A percentile compares a stretch with the other conserved stretches of the same genome.
These are phyloP conservation scores for Protomyctophum bolini DNA, from an alignment of 2,113 vertebrate species.

Conservation along the genomic window DNA sequence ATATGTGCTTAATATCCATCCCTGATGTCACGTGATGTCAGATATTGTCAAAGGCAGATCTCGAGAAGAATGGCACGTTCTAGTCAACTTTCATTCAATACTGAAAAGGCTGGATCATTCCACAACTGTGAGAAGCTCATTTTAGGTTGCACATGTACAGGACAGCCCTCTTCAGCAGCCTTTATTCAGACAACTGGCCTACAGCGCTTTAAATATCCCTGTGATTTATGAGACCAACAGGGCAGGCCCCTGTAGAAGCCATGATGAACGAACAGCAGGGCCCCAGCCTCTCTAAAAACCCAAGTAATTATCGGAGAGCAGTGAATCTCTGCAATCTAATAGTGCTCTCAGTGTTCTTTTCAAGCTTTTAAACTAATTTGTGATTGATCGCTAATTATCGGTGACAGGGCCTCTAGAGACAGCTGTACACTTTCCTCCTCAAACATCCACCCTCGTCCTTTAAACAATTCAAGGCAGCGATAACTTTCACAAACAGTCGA, in stretches of 20 bases:
- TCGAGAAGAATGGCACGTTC: neutral
- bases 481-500: conserved; percentile 64
- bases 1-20: too few species aligned
- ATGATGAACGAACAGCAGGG: conserved; percentile 45
- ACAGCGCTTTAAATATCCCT: too few species aligned
- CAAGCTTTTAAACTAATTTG: conserved; percentile 75
- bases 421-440: conserved; percentile 16
- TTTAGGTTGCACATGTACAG: too few species aligned
- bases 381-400: conserved; percentile 80
- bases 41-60: too few species aligned
- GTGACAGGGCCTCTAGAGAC: conserved; percentile 60
- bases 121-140: neutral
- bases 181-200: too few species aligned
- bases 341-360: conserved; percentile 77
- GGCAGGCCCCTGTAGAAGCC: conserved; percentile 13
- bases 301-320: conserved; percentile 74
- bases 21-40: too few species aligned
- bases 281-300: conserved; percentile 39
- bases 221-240: conserved; percentile 33
- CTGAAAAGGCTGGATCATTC: conserved; percentile 6
- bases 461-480: conserved; percentile 60
- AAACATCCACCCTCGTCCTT: conserved; percentile 34
- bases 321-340: conserved; percentile 74
- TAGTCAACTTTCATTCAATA: conserved; percentile 20
- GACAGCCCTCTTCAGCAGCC: too few species aligned